A percentile compares a stretch with the other conserved stretches of the same genome.
These are phyloP conservation scores for Cathartes aura DNA, from an alignment of 2,113 vertebrate genomes.

Conservation along the genomic window DNA sequence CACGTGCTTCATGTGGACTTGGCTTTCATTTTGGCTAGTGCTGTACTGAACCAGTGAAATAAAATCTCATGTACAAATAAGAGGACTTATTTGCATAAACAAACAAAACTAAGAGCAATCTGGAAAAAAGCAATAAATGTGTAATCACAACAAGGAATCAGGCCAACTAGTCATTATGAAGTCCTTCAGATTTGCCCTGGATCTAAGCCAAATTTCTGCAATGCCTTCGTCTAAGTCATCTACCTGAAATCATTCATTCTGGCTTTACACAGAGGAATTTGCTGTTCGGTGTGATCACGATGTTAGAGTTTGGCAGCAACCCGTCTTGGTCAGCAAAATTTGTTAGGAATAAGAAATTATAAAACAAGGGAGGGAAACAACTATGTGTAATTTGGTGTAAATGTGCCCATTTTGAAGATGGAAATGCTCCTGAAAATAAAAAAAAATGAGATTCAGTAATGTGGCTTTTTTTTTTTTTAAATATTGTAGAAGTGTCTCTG, in stretches of 20 bases:
- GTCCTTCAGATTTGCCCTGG: neutral
- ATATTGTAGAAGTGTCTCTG: neutral
- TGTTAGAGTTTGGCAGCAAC: neutral
- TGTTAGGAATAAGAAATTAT: neutral
- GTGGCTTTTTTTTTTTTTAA: fast-evolving
- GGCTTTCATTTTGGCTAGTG: neutral
- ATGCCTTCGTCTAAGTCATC: neutral
- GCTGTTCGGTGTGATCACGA: neutral
- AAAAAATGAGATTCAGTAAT: neutral
- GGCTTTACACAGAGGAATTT: neutral
- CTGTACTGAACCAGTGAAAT: neutral
- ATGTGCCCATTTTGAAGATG: neutral
- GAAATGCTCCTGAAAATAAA: neutral
- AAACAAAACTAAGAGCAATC: neutral
- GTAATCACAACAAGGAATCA: neutral
- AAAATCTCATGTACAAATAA: neutral
- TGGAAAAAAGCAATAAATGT: neutral
- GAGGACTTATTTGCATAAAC: neutral
- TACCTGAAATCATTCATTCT: neutral
- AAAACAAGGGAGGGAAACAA: neutral
- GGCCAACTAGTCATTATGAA: neutral
- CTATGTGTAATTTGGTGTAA: neutral
- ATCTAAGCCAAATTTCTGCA: neutral
- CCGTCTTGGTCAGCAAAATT: neutral
- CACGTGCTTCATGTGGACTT: neutral